Evolutionary conservation across 2,888 invertebrate species (phyloP), one percentile per base, ranked within the genome.

Genomic region (Amphimallon solstitiale): DNA sequence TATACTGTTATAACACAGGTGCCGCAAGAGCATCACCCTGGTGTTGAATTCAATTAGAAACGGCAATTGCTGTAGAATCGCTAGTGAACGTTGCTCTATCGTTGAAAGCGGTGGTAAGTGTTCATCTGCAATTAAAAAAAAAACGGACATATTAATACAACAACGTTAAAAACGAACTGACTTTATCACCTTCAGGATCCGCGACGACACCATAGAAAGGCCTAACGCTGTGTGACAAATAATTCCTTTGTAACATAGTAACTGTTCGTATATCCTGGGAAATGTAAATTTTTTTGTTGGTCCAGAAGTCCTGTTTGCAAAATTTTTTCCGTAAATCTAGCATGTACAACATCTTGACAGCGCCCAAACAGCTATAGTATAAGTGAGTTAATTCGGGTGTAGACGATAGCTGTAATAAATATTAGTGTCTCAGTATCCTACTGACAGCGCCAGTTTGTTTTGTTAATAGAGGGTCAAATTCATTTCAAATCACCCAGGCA

Each of bases 21-120:
- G 90, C 79, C 94, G 92, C 68, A 94, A 87, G 66, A 96, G 92
- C 69, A 93, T 86, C 3, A 98, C 94, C 68, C 98, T 86, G 66
- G 95, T 93, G 72, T 92, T 90, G 80, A 98, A 98, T 9, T 94
- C 91, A 49, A 98, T 92, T 10, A 97, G 91, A 83, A 98, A 99
- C 0, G 98, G 98, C 68, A 98, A 90, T 81, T 97, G 95, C 65
- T 93, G 90, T 14, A 98, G 84, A 67, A 98, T 90, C 0, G 95
- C 94, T 46, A 96, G 85, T 1, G 94, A 93, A 63, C 97, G 87
- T 37, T 94, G 87, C 82, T 97, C 97, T 70, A 92, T 92, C 4
- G 93, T 93, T 0, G 95, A 93, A 70, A 96, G 83, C 0, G 94
- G 94, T 0, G 94, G 94, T 0, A 92, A 90, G 69, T 92, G 92